Evolutionary conservation across 1,140 invertebrate genomes (phyloP), one percentile per base, ranked within the genome.

Genomic region (Dreissena rostriformis): DNA sequence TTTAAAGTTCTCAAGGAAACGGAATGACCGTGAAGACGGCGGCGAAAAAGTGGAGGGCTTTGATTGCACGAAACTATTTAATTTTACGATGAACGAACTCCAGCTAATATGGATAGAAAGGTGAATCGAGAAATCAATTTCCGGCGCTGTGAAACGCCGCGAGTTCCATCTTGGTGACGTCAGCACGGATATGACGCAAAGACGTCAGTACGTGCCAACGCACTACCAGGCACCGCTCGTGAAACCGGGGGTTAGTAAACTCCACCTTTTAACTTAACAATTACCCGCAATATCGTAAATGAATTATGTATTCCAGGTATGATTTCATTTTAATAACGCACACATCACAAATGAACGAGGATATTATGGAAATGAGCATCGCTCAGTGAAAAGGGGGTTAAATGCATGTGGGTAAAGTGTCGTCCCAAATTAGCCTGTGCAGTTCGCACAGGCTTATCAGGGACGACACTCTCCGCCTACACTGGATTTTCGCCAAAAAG

Each of bases 11-110:
- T 28, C 74, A 12, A 76, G 63, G 75, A n/a, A n/a, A n/a, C 29
- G 51, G 14, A 65, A 52, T 65, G n/a, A 77, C 5, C 68, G 15
- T 14, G 19, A 67, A 65, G 19, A 53, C 15, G 52, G 26, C 29
- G n/a, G 51, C 26, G 66, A 52, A 11, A 70, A 61, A 66, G 49
- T 51, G 55, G 52, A 68, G 0, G 82, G 77, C 26, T 84, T 84
- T 57, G 82, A 84, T 57, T 84, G 82, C 77, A 26, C 66, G 39
- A 77, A 77, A 53, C 51, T 84, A 29, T 84, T 84, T 71, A 84
- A 84, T 63, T 84, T 84, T 71, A 84, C 82, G 19, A 76, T 84
- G 82, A 84, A 84, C 28, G 82, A 84, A 52, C 82, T 84, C 12
- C 82, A 84, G 65, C 55, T 84, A 17, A 22, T 84, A n/a, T 24